Base-by-base conservation (phyloP, 2,888 invertebrate species). In the Falcaria lacertinaria region DNA sequence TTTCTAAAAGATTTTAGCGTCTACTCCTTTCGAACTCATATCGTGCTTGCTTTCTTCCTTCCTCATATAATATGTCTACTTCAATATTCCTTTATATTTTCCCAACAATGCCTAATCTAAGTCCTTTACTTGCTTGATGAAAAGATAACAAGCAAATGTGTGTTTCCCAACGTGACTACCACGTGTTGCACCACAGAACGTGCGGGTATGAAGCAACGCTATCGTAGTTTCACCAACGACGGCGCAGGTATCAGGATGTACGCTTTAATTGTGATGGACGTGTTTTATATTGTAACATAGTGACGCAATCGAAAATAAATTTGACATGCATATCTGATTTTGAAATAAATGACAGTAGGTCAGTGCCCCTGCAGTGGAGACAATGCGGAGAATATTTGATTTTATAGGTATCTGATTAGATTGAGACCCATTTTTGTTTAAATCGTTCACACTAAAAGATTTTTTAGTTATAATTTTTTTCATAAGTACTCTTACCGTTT, bases 201-300 rank as follows among this genome's bases (percentile, higher is more conserved):
- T 78, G 68, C 54, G 54, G 70, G 67, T 69, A 74, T 50, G 48
- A 39, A 39, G 35, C 55, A 54, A 28, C 58, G 60, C 72, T 75
- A 75, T 75, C 77, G 64, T 50, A 50, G 64, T 71, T 71, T 70
- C 71, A 64, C 65, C 63, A 69, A 59, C 73, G 75, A 69, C 75
- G 64, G 69, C 56, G 52, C 60, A 64, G 65, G 67, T 60, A 64
- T 44, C 53, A 60, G 64, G 65, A 69, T 57, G 50, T 56, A 38
- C 60, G 56, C 55, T 47, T 48, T 41, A 42, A 37, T 37, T 37
- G 22, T 22, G 7, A 15, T 22, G 22, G 28, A 28, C 28, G 28
- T 28, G 36, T 19, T 22, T 37, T 4, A 37, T 22, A 35, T 28
- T 28, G 28, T 28, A 11, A 28, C 11, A 11, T 3, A 28, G 28